Conservation (phyloP, 1,140 invertebrate genomes). For the Pteromalus puparum region DNA sequence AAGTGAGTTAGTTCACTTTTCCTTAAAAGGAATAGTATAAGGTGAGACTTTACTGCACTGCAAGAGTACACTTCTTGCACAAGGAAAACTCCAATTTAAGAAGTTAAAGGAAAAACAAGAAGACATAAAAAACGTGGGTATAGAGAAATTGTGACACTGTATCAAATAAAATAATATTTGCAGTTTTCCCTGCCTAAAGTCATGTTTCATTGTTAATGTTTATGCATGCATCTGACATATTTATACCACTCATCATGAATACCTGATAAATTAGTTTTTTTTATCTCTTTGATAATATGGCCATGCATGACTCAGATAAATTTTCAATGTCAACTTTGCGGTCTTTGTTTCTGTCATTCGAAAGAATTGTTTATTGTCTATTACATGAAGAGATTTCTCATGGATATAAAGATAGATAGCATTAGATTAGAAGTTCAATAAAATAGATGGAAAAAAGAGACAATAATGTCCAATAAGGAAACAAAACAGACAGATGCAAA, state of each 20-base stretch:
- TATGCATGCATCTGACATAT: not conserved
- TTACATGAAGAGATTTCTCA: too few species aligned
- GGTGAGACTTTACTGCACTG: not conserved
- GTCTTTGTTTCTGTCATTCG: too few species aligned
- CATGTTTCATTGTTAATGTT: not conserved
- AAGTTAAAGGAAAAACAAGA: slow-evolving; percentile 12
- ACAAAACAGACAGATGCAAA: not conserved
- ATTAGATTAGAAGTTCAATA: not conserved
- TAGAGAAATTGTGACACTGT: too few species aligned
- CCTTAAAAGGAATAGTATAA: slow-evolving; percentile 3
- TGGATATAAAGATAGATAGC: not conserved
- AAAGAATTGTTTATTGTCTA: too few species aligned
- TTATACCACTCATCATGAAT: not conserved
- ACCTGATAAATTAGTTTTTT: not conserved
- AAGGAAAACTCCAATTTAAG: slow-evolving; percentile 42
- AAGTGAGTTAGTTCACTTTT: not conserved
- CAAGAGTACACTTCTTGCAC: not conserved
- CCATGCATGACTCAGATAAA: too few species aligned
- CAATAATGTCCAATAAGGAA: slow-evolving; percentile 5
- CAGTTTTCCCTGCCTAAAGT: too few species aligned
- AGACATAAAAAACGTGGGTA: not conserved
- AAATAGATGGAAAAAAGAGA: too few species aligned
- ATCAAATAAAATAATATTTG: too few species aligned
- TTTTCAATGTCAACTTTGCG: too few species aligned
- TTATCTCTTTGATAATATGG: not conserved